These are phyloP conservation scores for Petrophora chlorosata DNA, from an alignment of 2,888 invertebrate genomes.

Conservation along the genomic window DNA sequence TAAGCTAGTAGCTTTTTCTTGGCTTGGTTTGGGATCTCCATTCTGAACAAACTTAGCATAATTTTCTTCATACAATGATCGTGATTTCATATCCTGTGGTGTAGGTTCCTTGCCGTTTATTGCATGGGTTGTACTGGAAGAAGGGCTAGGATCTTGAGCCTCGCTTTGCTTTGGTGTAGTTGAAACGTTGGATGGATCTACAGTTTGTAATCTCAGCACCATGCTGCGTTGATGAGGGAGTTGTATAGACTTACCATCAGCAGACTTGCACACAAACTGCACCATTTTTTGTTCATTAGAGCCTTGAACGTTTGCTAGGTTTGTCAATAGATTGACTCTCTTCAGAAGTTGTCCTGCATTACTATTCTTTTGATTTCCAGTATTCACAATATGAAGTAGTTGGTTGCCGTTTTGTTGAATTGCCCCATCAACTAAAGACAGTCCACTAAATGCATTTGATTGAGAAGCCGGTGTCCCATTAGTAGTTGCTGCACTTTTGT, in stretches of 20 bases:
- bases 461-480: conserved; percentile 57
- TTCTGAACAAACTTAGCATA: conserved; percentile 82
- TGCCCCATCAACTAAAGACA: conserved; percentile 73
- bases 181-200: conserved; percentile 64
- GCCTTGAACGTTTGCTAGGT: conserved; percentile 75
- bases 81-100: conserved; percentile 76
- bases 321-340: conserved; percentile 77
- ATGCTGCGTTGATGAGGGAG: conserved; percentile 81
- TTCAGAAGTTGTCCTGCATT: conserved; percentile 71
- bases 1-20: conserved; percentile 80
- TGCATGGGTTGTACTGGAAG: conserved; percentile 43
- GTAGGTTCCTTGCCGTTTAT: conserved; percentile 50
- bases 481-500: conserved; percentile 56
- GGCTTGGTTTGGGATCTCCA: conserved; percentile 57
- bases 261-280: conserved; percentile 86
- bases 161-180: conserved; percentile 53
- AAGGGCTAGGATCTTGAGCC: conserved; percentile 54
- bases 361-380: conserved; percentile 67
- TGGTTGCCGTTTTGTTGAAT: conserved; percentile 76
- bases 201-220: conserved; percentile 75
- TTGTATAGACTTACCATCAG: conserved; percentile 84
- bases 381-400: conserved; percentile 77
- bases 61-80: conserved; percentile 82
- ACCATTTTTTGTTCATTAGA: conserved; percentile 81
- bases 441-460: conserved; percentile 63